Evolutionary conservation across 2,797 vertebrate genomes (phyloP).

Genomic region (Pangasius krempfi): DNA sequence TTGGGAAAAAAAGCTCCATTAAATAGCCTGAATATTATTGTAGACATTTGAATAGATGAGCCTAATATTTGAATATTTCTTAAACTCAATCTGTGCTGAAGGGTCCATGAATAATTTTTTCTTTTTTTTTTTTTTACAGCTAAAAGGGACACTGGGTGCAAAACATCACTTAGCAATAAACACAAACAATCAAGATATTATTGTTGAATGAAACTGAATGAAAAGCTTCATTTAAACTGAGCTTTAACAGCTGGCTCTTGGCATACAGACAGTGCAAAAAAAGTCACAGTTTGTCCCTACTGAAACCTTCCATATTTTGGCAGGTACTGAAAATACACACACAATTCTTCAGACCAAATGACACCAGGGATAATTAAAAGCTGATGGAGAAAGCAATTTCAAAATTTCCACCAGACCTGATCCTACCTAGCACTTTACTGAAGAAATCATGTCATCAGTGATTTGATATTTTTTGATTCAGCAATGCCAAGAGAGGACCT

Average conservation of each 20-base stretch:
- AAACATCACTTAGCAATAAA: too few relatives aligned
- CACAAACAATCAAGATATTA: too few relatives aligned
- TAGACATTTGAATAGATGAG: too few relatives aligned
- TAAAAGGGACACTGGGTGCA: too few relatives aligned
- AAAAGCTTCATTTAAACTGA: background rate
- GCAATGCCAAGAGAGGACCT: background rate
- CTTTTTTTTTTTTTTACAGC: too few relatives aligned
- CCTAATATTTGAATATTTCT: too few relatives aligned
- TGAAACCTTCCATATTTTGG: background rate
- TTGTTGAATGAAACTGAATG: background rate
- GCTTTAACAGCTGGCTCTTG: background rate
- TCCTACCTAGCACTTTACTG: background rate
- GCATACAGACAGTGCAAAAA: background rate
- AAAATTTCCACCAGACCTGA: background rate
- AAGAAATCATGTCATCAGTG: background rate
- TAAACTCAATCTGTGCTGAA: too few relatives aligned
- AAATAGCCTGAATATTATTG: too few relatives aligned
- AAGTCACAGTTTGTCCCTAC: background rate
- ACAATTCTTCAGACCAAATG: background rate
- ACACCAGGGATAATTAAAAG: background rate
- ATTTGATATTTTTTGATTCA: background rate
- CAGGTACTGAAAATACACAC: background rate
- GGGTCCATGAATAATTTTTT: too few relatives aligned
- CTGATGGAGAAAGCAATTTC: background rate
- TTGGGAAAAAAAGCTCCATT: too few relatives aligned